Evolutionary conservation across 2,888 invertebrate genomes (phyloP).

Genomic region (Nymphalis c-album): DNA sequence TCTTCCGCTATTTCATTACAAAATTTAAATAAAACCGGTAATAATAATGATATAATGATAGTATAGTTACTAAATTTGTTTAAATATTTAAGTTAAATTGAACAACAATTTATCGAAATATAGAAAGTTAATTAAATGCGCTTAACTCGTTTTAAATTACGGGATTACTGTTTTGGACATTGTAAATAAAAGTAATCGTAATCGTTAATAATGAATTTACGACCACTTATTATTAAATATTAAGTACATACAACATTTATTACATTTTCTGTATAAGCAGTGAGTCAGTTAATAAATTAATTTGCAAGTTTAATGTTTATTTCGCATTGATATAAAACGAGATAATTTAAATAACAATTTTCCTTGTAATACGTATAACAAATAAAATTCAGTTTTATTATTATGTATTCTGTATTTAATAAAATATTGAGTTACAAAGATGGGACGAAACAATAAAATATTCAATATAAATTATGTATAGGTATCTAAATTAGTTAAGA

Average conservation of each 20-base stretch:
- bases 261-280: slow-evolving; percentile 5
- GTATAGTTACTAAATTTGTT: no score
- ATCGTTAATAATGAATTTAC: background rate
- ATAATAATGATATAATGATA: no score
- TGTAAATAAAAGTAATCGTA: background rate
- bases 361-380: slow-evolving; percentile 22
- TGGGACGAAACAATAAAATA: no score
- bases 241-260: background rate
- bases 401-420: background rate
- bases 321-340: slow-evolving; percentile 29
- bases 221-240: slow-evolving; percentile 9
- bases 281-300: slow-evolving; percentile 26
- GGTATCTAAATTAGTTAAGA: no score
- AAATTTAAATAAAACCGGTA: background rate
- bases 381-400: slow-evolving; percentile 2
- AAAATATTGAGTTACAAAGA: background rate
- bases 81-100: background rate
- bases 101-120: background rate
- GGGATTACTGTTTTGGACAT: background rate
- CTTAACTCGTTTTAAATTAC: background rate
- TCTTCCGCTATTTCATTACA: background rate
- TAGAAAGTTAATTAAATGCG: background rate
- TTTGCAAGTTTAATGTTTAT: slow-evolving; percentile 31
- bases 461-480: no score
- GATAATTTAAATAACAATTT: slow-evolving; percentile 29